These are phyloP conservation scores for Indicator maculatus DNA, from an alignment of 2,113 vertebrate species.

Conservation along the genomic window DNA sequence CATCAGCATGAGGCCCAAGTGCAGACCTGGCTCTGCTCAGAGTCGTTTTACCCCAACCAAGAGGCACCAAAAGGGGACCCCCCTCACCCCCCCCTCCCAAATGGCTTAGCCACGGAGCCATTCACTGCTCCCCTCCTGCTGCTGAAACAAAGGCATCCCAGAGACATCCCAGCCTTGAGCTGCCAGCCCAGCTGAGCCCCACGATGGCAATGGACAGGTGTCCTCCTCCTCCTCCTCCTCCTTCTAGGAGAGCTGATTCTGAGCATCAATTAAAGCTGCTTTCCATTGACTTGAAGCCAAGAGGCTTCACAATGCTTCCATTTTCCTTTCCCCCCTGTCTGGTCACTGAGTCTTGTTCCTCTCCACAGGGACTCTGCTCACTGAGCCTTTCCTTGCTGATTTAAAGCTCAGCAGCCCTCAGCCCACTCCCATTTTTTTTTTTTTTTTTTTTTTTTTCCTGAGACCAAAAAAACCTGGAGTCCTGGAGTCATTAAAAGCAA, in stretches of 20 bases:
- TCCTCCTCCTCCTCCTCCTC: neutral
- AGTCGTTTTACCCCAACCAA: neutral
- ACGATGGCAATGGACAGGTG: neutral
- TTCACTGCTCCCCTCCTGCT: neutral
- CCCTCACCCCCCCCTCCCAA: no score
- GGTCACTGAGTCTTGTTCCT: neutral
- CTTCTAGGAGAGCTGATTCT: neutral
- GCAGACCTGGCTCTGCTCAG: neutral
- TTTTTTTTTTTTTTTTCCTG: neutral
- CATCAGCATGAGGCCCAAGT: neutral
- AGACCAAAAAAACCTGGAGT: conserved; percentile 48
- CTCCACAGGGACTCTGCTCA: neutral
- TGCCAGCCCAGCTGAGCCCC: neutral
- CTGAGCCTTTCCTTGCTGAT: conserved; percentile 30
- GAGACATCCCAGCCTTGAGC: neutral
- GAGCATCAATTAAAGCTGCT: neutral
- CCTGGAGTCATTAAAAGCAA: conserved; percentile 42
- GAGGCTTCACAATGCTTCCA: neutral
- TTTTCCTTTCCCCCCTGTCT: neutral
- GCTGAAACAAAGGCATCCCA: neutral
- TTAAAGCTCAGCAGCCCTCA: conserved; percentile 47
- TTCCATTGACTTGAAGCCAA: neutral
- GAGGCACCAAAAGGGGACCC: neutral
- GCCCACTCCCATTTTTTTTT: conserved; percentile 9
- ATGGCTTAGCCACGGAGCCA: neutral